phyloP scores from a whole-genome alignment of 2,888 invertebrate species.

The Tupiocoris notatus region DNA sequence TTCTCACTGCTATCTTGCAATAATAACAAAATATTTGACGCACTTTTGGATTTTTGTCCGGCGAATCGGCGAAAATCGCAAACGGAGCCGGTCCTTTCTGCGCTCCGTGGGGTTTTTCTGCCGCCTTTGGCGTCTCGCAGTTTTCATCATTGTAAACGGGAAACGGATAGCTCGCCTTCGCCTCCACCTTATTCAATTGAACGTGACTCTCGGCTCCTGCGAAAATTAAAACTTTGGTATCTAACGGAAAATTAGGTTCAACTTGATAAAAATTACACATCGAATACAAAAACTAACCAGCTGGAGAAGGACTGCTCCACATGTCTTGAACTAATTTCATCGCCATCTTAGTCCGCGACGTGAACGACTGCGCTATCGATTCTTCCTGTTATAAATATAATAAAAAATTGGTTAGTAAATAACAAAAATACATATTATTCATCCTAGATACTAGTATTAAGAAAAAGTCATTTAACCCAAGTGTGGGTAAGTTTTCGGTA shows the following conservation, averaged over 20 bases:
- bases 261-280: too few species aligned
- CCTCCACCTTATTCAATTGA: background rate
- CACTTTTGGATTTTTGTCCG: constrained; percentile 2
- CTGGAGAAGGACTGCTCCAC: constrained; percentile 54
- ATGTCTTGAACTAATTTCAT: constrained; percentile 64
- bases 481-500: too few species aligned
- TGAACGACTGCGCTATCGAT: constrained; percentile 54
- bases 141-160: constrained; percentile 18
- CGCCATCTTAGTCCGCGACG: constrained; percentile 70
- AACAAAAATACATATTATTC: too few species aligned
- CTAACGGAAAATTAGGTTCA: too few species aligned
- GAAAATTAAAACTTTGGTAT: too few species aligned
- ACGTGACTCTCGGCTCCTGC: background rate
- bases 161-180: constrained; percentile 4
- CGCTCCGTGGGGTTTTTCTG: background rate
- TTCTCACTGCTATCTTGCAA: too few species aligned
- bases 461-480: background rate
- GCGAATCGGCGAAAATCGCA: constrained; percentile 9
- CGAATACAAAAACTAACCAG: background rate
- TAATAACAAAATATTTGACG: too few species aligned
- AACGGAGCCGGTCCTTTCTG: constrained; percentile 13
- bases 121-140: constrained; percentile 23
- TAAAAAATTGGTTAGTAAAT: too few species aligned
- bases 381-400: constrained; percentile 22
- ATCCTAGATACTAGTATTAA: too few species aligned